phyloP scores from a whole-genome alignment of 2,797 vertebrate genomes.

The Danio albolineatus region DNA sequence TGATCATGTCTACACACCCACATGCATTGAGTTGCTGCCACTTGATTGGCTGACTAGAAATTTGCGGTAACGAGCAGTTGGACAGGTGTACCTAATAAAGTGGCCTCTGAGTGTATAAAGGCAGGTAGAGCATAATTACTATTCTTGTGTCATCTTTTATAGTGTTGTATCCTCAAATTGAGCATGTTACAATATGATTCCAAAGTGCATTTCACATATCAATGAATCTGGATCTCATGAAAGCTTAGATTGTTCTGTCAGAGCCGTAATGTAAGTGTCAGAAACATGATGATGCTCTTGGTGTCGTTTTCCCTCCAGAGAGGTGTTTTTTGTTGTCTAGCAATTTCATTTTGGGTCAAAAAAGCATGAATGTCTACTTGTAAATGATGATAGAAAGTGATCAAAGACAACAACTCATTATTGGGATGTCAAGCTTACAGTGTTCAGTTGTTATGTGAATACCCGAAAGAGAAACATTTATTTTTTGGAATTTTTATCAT shows the following conservation, averaged over 20 bases:
- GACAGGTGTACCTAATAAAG: too few relatives aligned
- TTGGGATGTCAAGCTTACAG: constrained; percentile 69
- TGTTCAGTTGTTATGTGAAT: constrained; percentile 61
- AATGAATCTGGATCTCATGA: not conserved
- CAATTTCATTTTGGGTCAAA: constrained; percentile 59
- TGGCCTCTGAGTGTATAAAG: too few relatives aligned
- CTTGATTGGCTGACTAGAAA: too few relatives aligned
- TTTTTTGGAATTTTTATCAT: too few relatives aligned
- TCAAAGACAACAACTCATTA: constrained; percentile 75
- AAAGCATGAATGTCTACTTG: constrained; percentile 63
- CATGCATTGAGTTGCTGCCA: too few relatives aligned
- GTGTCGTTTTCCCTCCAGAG: not conserved
- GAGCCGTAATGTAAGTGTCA: constrained; percentile 42
- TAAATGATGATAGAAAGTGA: constrained; percentile 70
- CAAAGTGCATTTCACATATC: not conserved
- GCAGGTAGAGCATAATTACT: not conserved
- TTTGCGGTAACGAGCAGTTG: too few relatives aligned
- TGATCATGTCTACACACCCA: too few relatives aligned
- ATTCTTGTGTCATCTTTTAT: not conserved
- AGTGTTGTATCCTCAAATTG: not conserved
- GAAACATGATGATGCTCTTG: not conserved
- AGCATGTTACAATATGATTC: constrained; percentile 14
- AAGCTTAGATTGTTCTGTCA: constrained; percentile 6
- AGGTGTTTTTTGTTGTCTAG: constrained; percentile 42
- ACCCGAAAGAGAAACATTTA: not conserved